phyloP scores from a whole-genome alignment of 2,113 vertebrate genomes.

The Mustela lutreola region DNA sequence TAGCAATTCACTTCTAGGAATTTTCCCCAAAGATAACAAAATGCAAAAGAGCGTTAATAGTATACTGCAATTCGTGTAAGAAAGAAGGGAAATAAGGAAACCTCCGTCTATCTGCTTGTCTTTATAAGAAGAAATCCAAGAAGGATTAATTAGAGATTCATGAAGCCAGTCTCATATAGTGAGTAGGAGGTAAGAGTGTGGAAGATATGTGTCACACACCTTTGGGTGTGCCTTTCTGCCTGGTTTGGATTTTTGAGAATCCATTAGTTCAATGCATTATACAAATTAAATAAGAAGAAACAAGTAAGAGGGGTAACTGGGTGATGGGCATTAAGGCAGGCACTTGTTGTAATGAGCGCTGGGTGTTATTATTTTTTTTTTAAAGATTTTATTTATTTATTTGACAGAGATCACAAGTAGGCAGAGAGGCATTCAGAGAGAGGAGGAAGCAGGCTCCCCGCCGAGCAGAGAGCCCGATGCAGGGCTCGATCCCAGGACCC shows the following conservation, averaged over 20 bases:
- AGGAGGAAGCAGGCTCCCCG: too few species aligned
- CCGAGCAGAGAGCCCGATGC: too few species aligned
- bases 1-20: not conserved
- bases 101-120: not conserved
- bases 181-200: not conserved
- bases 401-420: too few species aligned
- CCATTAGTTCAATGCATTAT: not conserved
- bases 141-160: not conserved
- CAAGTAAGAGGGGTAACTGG: not conserved
- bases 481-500: too few species aligned
- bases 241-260: slow-evolving; percentile 12
- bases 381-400: too few species aligned
- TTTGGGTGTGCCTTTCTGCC: not conserved
- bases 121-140: not conserved
- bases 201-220: not conserved
- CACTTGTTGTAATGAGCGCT: not conserved
- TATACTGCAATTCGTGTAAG: not conserved
- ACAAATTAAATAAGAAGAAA: not conserved
- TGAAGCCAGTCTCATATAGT: not conserved
- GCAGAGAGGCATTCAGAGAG: too few species aligned
- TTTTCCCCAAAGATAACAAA: not conserved
- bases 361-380: not conserved
- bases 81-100: not conserved
- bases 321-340: not conserved
- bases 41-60: not conserved